A percentile compares a stretch with the other conserved stretches of the same genome.
These are phyloP conservation scores for Mechanitis messenoides DNA, from an alignment of 2,888 invertebrate species.

Conservation along the genomic window DNA sequence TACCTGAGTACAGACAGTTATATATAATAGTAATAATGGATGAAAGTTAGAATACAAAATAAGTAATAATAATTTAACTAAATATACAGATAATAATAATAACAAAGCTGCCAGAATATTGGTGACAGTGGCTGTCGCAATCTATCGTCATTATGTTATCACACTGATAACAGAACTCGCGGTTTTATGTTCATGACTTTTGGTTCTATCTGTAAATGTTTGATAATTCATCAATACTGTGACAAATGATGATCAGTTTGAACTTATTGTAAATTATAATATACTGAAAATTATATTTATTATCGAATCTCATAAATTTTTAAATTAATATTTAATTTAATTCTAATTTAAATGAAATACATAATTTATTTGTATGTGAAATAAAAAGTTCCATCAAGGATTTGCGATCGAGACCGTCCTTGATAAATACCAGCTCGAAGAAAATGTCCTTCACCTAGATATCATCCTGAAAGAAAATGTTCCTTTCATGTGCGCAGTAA, in stretches of 20 bases:
- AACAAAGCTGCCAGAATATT: too few relatives aligned
- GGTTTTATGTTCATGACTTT: not conserved
- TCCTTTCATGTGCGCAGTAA: conserved; percentile 12
- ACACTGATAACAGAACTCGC: not conserved
- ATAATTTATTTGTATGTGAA: not conserved
- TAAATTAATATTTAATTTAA: too few relatives aligned
- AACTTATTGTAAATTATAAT: too few relatives aligned
- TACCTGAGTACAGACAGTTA: too few relatives aligned
- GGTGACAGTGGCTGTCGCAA: not conserved
- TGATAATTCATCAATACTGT: not conserved
- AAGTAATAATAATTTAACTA: too few relatives aligned
- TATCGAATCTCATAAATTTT: too few relatives aligned
- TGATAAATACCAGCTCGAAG: conserved; percentile 28
- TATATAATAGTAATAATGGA: too few relatives aligned
- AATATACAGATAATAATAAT: too few relatives aligned
- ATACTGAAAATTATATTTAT: too few relatives aligned
- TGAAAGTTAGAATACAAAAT: too few relatives aligned
- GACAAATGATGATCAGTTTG: not conserved
- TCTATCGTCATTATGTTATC: not conserved
- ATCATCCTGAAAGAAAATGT: conserved; percentile 28
- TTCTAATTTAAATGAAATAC: too few relatives aligned
- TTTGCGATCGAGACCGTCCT: conserved; percentile 36
- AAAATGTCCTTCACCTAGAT: conserved; percentile 43
- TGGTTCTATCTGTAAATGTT: not conserved
- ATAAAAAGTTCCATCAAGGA: conserved; percentile 10